Base-by-base conservation (phyloP, 2,888 invertebrate genomes). In the Microdon myrmicae region DNA sequence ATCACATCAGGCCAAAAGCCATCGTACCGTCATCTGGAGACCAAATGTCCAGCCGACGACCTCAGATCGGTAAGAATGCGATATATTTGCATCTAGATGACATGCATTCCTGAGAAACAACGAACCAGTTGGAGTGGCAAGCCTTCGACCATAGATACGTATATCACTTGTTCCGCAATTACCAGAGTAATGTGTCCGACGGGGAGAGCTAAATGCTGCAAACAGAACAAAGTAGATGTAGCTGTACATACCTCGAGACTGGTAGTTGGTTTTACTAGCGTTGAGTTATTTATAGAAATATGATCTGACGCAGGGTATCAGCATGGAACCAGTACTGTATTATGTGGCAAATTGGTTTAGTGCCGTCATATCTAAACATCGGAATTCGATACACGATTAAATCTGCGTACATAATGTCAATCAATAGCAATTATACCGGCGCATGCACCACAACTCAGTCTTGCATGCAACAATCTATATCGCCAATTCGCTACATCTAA, bases 401-500 rank as follows among this genome's bases (percentile, higher is more conserved):
- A 55, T 60, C 54, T 55, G 43, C 38, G 61, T 41, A 35, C 41
- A 55, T 37, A 45, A 51, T 56, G 61, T 56, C 56, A 64, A 64
- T 64, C 61, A 64, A 64, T 64, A 32, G 61, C 31, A 56, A 56
- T 56, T 64, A 51, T 56, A 64, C 51, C 41, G n/a, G 51, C 61
- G 61, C 56, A 28, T 35, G 45, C 45, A 44, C 34, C 34, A 34
- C 29, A 19, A 29, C 37, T 10, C 9, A 51, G 51, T 28, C 45
- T 32, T 37, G 31, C 35, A 37, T 20, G 26, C 38, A 14, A 16
- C 23, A 20, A n/a, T 9, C 31, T 10, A 20, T 7, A 4, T 8
- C 25, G 34, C 16, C 14, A 22, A 20, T 29, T 28, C 19, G 20
- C 37, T 10, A 10, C 19, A 37, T 47, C 28, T 38, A 29, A 25